A percentile compares a stretch with the other conserved stretches of the same genome.
Evolutionary conservation across 2,797 vertebrate species (phyloP).

Genomic region (Takifugu rubripes): DNA sequence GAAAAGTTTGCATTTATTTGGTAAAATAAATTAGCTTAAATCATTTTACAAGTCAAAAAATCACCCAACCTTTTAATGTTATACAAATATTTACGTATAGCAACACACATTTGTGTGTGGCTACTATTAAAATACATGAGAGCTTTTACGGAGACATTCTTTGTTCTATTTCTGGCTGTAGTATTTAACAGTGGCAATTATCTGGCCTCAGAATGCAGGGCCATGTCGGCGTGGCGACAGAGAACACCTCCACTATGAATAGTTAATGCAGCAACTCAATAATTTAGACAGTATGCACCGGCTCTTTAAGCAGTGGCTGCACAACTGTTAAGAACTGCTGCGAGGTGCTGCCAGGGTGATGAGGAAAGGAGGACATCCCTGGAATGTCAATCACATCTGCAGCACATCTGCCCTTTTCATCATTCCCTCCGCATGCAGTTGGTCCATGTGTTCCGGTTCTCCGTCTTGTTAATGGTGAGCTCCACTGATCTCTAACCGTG

Average conservation of each 20-base stretch:
- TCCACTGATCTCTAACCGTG: no score
- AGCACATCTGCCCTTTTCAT: constrained; percentile 3
- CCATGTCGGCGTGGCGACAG: constrained; percentile 9
- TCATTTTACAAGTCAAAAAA: no score
- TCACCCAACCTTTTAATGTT: no score
- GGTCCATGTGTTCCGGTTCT: background rate
- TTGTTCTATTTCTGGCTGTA: background rate
- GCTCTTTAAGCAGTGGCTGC: constrained; percentile 27
- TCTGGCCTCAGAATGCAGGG: constrained; percentile 12
- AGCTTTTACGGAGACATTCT: background rate
- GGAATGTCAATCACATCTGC: background rate
- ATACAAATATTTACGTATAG: no score
- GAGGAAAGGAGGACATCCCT: no score
- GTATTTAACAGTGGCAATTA: constrained; percentile 1
- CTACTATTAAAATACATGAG: no score
- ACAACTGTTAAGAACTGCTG: constrained; percentile 30
- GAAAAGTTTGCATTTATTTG: background rate
- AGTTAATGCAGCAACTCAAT: constrained; percentile 33
- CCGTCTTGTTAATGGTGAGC: no score
- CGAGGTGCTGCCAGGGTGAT: constrained; percentile 8
- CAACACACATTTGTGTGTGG: no score
- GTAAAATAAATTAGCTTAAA: no score
- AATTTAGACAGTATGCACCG: constrained; percentile 30
- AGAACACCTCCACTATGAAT: constrained; percentile 26
- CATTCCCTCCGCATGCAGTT: background rate